phyloP scores from a whole-genome alignment of 2,888 invertebrate genomes.

The Deilephila porcellus region DNA sequence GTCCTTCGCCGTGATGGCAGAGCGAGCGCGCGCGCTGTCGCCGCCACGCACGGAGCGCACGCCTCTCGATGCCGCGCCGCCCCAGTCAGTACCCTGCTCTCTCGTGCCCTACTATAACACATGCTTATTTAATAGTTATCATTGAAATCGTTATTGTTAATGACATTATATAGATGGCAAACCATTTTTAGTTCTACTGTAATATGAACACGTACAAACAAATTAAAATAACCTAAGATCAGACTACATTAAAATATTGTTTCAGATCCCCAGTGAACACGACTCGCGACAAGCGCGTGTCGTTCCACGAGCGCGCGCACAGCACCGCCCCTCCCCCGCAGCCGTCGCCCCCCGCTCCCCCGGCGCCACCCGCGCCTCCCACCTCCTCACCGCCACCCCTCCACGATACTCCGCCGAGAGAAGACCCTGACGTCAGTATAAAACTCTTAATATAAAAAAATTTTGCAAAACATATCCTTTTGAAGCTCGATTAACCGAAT shows the following conservation, averaged over 20 bases:
- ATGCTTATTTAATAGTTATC: conserved; percentile 37
- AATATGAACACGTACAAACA: too few species aligned
- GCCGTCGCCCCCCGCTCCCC: conserved; percentile 48
- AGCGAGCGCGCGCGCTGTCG: conserved; percentile 74
- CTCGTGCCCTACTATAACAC: conserved; percentile 66
- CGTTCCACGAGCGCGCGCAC: conserved; percentile 88
- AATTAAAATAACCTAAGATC: too few species aligned
- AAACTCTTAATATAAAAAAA: too few species aligned
- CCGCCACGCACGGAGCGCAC: conserved; percentile 55
- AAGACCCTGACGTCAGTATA: conserved; percentile 92
- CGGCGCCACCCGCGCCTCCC: conserved; percentile 49
- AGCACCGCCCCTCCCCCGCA: conserved; percentile 55
- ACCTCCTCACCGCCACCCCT: conserved; percentile 56
- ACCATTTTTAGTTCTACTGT: too few species aligned
- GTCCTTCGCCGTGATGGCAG: conserved; percentile 93
- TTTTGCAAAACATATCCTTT: conserved; percentile 1
- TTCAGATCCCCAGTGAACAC: conserved; percentile 64
- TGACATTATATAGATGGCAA: too few species aligned
- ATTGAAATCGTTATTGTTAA: not conserved
- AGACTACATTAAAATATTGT: not conserved
- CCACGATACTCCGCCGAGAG: conserved; percentile 67
- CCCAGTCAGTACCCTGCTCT: conserved; percentile 68
- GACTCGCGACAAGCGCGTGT: conserved; percentile 87
- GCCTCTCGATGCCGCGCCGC: conserved; percentile 41
- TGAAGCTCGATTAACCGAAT: too few species aligned